A percentile compares a stretch with the other conserved stretches of the same genome.
phyloP scores from a whole-genome alignment of 2,888 invertebrate genomes.

The Agonopterix arenella region DNA sequence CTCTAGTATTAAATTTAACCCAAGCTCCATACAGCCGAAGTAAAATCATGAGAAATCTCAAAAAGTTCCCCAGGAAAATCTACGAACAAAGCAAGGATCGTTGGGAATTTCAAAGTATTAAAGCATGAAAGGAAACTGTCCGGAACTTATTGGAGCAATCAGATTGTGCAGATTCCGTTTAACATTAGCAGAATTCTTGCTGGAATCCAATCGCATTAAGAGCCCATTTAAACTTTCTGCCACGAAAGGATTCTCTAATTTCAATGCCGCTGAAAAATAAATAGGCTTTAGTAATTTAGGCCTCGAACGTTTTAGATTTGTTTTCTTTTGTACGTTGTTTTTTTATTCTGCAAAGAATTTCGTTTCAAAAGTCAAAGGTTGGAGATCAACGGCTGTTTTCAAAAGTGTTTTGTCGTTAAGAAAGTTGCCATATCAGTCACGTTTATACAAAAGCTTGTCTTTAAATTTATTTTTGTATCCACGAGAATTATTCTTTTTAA shows the following conservation, averaged over 20 bases:
- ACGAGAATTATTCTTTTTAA: constrained; percentile 35
- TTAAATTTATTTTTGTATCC: constrained; percentile 4
- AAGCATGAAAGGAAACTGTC: constrained; percentile 62
- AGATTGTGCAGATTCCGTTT: constrained; percentile 67
- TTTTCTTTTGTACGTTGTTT: constrained; percentile 5
- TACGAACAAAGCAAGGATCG: constrained; percentile 31
- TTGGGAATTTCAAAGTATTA: constrained; percentile 58
- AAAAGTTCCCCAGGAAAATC: constrained; percentile 37
- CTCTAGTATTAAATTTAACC: constrained; percentile 9
- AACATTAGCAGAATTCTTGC: constrained; percentile 67
- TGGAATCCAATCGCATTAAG: constrained; percentile 67
- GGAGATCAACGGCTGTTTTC: not conserved
- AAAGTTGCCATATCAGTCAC: not conserved
- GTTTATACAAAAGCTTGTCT: not conserved
- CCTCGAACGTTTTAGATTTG: constrained; percentile 3
- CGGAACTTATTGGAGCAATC: constrained; percentile 70
- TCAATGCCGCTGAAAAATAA: constrained; percentile 46
- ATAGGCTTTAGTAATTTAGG: constrained; percentile 40
- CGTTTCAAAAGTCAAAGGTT: constrained; percentile 21
- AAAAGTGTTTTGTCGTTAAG: not conserved
- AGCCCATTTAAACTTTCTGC: constrained; percentile 65
- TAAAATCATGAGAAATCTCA: constrained; percentile 19
- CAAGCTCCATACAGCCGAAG: constrained; percentile 8
- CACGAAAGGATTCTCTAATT: constrained; percentile 58
- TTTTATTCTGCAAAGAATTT: constrained; percentile 8